These are phyloP conservation scores for Marmota flaviventris DNA, from an alignment of 2,113 vertebrate genomes.

Conservation along the genomic window DNA sequence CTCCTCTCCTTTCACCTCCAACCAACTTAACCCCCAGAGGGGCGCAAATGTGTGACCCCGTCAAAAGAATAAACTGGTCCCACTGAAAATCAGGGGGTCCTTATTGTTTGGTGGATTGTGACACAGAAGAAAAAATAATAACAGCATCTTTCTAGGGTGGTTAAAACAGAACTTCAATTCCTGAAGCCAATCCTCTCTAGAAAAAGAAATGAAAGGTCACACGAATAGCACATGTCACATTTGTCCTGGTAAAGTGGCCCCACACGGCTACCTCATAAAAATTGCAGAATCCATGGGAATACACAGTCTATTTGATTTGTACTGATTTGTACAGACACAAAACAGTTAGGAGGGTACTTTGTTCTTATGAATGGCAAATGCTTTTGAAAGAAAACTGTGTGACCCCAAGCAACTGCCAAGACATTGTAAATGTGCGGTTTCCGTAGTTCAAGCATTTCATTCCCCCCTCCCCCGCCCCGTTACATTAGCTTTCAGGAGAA, in stretches of 20 bases:
- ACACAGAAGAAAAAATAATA: background rate
- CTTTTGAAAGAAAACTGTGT: background rate
- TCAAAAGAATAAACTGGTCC: background rate
- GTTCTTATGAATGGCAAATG: conserved; percentile 44
- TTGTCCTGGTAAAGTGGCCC: background rate
- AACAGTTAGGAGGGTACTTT: conserved; percentile 50
- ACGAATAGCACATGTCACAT: background rate
- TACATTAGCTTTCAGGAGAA: conserved; percentile 35
- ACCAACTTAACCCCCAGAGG: background rate
- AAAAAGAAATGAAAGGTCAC: conserved; percentile 29
- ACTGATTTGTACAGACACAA: background rate
- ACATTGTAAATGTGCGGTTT: background rate
- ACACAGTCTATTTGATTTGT: background rate
- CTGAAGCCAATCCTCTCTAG: background rate
- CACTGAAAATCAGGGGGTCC: background rate
- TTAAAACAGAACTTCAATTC: background rate
- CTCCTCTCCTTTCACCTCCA: background rate
- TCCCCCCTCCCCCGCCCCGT: background rate
- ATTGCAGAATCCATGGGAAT: background rate
- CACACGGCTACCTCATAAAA: background rate
- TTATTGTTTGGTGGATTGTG: background rate
- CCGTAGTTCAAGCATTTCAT: background rate
- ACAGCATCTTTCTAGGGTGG: background rate
- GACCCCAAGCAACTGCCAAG: background rate
- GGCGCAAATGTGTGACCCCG: background rate